A percentile compares a stretch with the other conserved stretches of the same genome.
phyloP scores from a whole-genome alignment of 1,140 invertebrate species.

The Atta texana region DNA sequence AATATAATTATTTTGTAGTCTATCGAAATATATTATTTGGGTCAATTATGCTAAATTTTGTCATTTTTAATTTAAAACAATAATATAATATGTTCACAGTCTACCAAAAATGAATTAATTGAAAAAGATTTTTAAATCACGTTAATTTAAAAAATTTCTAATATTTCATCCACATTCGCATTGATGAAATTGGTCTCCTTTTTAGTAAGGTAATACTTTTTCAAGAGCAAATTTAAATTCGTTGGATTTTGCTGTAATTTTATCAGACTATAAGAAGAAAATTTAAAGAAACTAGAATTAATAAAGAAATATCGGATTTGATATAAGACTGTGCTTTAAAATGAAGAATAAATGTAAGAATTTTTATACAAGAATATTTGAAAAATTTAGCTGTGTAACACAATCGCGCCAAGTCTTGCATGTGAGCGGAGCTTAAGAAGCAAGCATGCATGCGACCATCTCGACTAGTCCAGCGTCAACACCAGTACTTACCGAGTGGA shows the following conservation, averaged over 20 bases:
- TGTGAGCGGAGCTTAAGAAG: slow-evolving; percentile 38
- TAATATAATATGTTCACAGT: neutral
- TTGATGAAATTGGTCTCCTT: neutral
- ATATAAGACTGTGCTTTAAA: neutral
- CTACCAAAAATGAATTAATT: neutral
- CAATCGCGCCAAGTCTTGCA: neutral
- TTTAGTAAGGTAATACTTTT: neutral
- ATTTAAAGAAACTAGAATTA: neutral
- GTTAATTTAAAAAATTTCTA: neutral
- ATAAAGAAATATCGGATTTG: neutral
- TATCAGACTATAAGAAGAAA: neutral
- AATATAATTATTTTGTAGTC: too few species aligned
- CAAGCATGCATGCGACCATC: slow-evolving; percentile 36
- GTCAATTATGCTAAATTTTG: neutral
- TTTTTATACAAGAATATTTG: neutral
- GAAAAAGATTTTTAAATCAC: neutral
- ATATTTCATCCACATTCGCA: neutral
- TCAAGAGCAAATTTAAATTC: too few species aligned
- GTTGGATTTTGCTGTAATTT: neutral
- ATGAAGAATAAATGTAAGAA: neutral
- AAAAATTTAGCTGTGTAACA: neutral
- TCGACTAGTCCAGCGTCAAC: slow-evolving; percentile 31
- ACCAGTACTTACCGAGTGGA: slow-evolving; percentile 29
- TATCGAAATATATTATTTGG: neutral
- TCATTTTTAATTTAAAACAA: neutral